A percentile compares a stretch with the other conserved stretches of the same genome.
Evolutionary conservation across 2,113 vertebrate genomes (phyloP).

Genomic region (Hiodon alosoides): DNA sequence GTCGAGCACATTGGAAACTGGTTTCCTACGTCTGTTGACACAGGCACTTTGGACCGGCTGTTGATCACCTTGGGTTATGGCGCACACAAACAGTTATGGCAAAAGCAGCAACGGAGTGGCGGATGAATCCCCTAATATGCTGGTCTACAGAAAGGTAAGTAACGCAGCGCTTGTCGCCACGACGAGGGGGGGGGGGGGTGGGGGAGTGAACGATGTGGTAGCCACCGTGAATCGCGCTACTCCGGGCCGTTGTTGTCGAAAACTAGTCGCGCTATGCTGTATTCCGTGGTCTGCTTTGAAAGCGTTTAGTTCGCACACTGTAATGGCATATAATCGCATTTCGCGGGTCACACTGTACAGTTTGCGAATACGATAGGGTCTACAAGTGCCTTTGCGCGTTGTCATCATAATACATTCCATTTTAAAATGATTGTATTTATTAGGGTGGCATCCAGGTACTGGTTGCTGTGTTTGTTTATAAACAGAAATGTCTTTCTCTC

Average conservation of each 20-base stretch:
- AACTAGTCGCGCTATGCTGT: too few species aligned
- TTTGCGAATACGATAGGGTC: too few species aligned
- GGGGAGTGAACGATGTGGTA: too few species aligned
- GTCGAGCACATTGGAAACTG: conserved; percentile 7
- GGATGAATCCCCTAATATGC: conserved; percentile 81
- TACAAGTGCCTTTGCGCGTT: neutral
- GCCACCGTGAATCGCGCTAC: too few species aligned
- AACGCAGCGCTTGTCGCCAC: neutral
- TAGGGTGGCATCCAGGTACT: too few species aligned
- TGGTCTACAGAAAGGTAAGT: conserved; percentile 83
- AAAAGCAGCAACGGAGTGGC: conserved; percentile 71
- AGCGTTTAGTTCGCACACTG: too few species aligned
- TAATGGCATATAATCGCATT: too few species aligned
- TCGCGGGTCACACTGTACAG: too few species aligned
- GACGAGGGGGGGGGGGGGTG: too few species aligned
- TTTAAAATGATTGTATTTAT: too few species aligned
- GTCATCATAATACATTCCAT: neutral
- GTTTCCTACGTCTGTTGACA: conserved; percentile 15
- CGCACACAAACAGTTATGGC: conserved; percentile 74
- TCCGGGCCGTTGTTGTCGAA: too few species aligned
- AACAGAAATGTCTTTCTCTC: neutral
- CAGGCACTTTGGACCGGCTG: conserved; percentile 29
- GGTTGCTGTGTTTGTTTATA: neutral
- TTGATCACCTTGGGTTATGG: conserved; percentile 62
- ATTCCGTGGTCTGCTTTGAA: too few species aligned